A percentile compares a stretch with the other conserved stretches of the same genome.
Evolutionary conservation across 2,113 vertebrate species (phyloP).

Genomic region (Pseudorasbora parva): DNA sequence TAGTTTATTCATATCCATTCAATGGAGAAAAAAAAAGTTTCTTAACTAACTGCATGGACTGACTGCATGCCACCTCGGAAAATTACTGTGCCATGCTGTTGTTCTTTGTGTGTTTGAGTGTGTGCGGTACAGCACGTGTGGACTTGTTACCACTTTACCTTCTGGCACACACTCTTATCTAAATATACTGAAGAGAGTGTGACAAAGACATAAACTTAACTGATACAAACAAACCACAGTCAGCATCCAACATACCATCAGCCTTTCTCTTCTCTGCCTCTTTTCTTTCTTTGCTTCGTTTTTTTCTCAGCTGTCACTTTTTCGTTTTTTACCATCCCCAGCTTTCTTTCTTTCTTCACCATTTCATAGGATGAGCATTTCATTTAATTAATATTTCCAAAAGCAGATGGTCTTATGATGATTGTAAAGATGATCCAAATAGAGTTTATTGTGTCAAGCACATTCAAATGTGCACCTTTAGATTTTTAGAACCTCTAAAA

Average conservation of each 20-base stretch:
- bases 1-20: background rate
- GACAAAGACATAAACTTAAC: conserved; percentile 18
- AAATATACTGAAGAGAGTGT: background rate
- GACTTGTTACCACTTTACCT: conserved; percentile 5
- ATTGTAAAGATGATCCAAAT: too few species aligned
- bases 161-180: background rate
- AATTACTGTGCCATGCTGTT: background rate
- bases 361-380: too few species aligned
- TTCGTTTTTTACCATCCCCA: background rate
- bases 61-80: background rate
- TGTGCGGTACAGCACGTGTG: conserved; percentile 6
- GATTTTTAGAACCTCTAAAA: background rate
- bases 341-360: background rate
- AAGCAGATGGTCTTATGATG: too few species aligned
- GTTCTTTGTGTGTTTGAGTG: conserved; percentile 34
- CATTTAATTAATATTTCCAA: too few species aligned
- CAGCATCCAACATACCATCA: background rate
- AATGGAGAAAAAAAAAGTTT: background rate
- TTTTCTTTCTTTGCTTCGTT: background rate
- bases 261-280: background rate
- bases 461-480: background rate
- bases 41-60: conserved; percentile 2
- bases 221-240: conserved; percentile 4
- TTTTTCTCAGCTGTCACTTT: too few species aligned
- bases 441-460: too few species aligned